Conservation (phyloP, 2,888 invertebrate genomes). For the Onchidella celtica region DNA sequence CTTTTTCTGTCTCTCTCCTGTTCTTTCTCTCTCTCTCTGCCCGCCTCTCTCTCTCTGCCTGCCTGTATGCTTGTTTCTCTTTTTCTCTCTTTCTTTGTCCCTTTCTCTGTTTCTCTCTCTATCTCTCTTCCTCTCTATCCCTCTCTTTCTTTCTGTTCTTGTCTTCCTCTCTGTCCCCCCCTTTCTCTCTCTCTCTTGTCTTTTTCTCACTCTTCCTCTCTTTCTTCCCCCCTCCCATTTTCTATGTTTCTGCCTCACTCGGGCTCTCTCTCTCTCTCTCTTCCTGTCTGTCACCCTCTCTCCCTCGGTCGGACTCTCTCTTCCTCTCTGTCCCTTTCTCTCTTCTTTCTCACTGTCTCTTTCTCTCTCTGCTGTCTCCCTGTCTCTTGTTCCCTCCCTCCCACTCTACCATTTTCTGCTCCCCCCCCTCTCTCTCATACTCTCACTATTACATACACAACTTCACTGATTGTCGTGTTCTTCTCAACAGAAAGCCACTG, state of each 20-base stretch:
- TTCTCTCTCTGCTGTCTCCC: too few species aligned
- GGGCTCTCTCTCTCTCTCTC: background rate
- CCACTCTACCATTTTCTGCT: slow-evolving; percentile 1
- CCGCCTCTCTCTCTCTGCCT: slow-evolving; percentile 22
- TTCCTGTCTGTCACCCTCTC: too few species aligned
- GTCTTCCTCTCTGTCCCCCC: background rate
- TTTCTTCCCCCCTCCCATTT: background rate
- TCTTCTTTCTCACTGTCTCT: too few species aligned
- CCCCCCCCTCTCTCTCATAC: slow-evolving; percentile 5
- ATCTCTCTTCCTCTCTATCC: background rate
- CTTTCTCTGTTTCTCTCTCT: slow-evolving; percentile 12
- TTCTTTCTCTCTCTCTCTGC: background rate
- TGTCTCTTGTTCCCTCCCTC: background rate
- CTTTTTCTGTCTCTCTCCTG: too few species aligned
- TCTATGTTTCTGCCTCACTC: background rate
- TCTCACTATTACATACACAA: slow-evolving; percentile 7
- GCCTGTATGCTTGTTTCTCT: too few species aligned
- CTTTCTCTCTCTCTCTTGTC: background rate
- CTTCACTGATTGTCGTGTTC: too few species aligned
- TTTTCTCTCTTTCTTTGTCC: slow-evolving; percentile 2
- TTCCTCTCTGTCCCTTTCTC: too few species aligned
- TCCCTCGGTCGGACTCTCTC: too few species aligned
- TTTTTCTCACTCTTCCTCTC: background rate
- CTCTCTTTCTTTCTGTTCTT: background rate
- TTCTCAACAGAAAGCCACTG: too few species aligned